Evolutionary conservation across 1,140 invertebrate species (phyloP).

Genomic region (Drosophila melanogaster): DNA sequence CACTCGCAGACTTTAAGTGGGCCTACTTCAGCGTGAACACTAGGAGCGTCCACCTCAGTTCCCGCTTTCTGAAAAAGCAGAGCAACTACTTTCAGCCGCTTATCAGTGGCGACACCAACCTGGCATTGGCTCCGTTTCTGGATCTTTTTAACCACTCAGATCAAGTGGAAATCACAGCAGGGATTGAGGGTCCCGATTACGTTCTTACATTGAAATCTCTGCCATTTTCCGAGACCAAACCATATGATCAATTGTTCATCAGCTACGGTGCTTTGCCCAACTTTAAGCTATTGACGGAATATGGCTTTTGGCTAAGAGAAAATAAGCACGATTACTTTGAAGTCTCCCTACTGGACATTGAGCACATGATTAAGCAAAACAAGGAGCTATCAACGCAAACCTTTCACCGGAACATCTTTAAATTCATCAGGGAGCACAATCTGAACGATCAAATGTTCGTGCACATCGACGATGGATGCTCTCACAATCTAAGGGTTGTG

Average conservation of each 20-base stretch:
- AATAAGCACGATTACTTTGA: slow-evolving; percentile 88
- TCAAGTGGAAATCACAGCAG: slow-evolving; percentile 85
- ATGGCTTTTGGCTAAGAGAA: slow-evolving; percentile 89
- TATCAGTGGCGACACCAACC: slow-evolving; percentile 85
- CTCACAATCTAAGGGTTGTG: slow-evolving; percentile 85
- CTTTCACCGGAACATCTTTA: slow-evolving; percentile 83
- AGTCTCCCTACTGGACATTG: slow-evolving; percentile 85
- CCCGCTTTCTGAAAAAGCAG: slow-evolving; percentile 54
- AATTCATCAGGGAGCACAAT: slow-evolving; percentile 85
- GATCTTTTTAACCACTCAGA: slow-evolving; percentile 92
- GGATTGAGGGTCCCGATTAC: slow-evolving; percentile 65
- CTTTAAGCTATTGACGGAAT: slow-evolving; percentile 89
- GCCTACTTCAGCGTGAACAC: slow-evolving; percentile 92
- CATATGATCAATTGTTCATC: slow-evolving; percentile 89
- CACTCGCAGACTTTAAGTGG: slow-evolving; percentile 85
- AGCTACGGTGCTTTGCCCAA: slow-evolving; percentile 91
- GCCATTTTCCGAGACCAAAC: slow-evolving; percentile 84
- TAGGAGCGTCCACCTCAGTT: slow-evolving; percentile 87
- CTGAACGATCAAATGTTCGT: slow-evolving; percentile 85
- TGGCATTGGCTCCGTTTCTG: slow-evolving; percentile 91
- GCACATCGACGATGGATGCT: slow-evolving; percentile 79
- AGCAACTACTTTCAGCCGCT: slow-evolving; percentile 62
- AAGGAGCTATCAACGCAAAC: slow-evolving; percentile 59
- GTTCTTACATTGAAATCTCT: slow-evolving; percentile 85
- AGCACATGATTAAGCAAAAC: slow-evolving; percentile 76